These are phyloP conservation scores for Artibeus lituratus DNA, from an alignment of 2,797 vertebrate species.

Conservation along the genomic window DNA sequence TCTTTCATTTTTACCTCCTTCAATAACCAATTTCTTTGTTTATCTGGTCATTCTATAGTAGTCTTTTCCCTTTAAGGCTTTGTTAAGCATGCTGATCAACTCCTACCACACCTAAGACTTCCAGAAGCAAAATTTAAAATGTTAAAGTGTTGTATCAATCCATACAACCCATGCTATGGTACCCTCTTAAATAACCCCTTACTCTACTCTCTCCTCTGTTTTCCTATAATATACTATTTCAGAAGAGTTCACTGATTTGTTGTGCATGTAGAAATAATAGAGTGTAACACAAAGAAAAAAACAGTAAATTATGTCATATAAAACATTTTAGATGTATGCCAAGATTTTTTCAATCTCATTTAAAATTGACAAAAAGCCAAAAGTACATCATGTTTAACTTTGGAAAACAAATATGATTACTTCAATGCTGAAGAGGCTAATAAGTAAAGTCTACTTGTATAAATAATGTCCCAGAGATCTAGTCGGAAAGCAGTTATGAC, in stretches of 20 bases:
- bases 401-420: slow-evolving; percentile 25
- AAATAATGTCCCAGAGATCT: slow-evolving; percentile 27
- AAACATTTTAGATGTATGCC: not conserved
- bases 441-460: slow-evolving; percentile 22
- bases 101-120: not conserved
- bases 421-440: slow-evolving; percentile 44
- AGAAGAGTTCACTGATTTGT: not conserved
- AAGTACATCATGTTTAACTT: slow-evolving; percentile 43
- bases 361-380: slow-evolving; percentile 39
- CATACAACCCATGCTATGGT: not conserved
- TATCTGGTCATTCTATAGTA: not conserved
- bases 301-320: not conserved
- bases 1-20: not conserved
- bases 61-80: not conserved
- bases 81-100: not conserved
- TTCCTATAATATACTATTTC: not conserved
- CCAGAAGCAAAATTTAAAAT: slow-evolving; percentile 15
- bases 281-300: not conserved
- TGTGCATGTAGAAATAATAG: not conserved
- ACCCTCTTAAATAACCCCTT: not conserved
- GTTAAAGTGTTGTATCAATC: not conserved
- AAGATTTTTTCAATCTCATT: slow-evolving; percentile 8
- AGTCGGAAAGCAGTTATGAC: slow-evolving; percentile 41
- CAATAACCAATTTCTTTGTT: not conserved
- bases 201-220: not conserved